A percentile compares a stretch with the other conserved stretches of the same genome.
Evolutionary conservation across 2,113 vertebrate species (phyloP).

Genomic region (Istiophorus platypterus): DNA sequence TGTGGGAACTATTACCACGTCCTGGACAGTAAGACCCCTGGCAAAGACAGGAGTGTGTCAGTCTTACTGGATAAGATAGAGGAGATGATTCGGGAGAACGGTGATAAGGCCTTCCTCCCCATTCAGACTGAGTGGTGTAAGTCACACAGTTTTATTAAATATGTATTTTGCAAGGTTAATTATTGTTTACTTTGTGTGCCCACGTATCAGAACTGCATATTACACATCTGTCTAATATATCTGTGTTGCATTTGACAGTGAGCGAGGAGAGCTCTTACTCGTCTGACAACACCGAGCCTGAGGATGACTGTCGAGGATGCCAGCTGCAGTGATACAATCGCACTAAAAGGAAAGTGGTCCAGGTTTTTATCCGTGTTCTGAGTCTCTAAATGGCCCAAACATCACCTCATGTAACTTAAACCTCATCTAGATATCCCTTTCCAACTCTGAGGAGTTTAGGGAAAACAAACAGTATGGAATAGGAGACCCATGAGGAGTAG

Average conservation of each 20-base stretch:
- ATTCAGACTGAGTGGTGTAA: constrained; percentile 82
- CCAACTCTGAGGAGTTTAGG: constrained; percentile 29
- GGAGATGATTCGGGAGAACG: constrained; percentile 86
- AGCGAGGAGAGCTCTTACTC: constrained; percentile 82
- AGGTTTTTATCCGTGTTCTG: constrained; percentile 17
- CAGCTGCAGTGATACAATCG: constrained; percentile 74
- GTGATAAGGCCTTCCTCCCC: constrained; percentile 82
- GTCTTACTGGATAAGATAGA: constrained; percentile 84
- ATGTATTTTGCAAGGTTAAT: background rate
- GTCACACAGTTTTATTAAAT: constrained; percentile 28
- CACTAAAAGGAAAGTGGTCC: constrained; percentile 22
- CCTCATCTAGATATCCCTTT: constrained; percentile 53
- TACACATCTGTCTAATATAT: constrained; percentile 4
- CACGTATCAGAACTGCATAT: background rate
- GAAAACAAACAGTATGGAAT: constrained; percentile 13
- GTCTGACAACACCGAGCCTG: constrained; percentile 80
- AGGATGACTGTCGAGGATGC: constrained; percentile 82
- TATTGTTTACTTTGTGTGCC: background rate
- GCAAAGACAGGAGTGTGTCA: constrained; percentile 78
- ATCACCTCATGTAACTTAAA: constrained; percentile 64
- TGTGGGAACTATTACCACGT: constrained; percentile 86
- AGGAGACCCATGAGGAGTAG: background rate
- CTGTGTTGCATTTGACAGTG: constrained; percentile 72
- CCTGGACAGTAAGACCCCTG: constrained; percentile 82
- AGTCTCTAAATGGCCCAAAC: constrained; percentile 40